Conservation (phyloP, 2,113 vertebrate species). For the Zosterops borbonicus region DNA sequence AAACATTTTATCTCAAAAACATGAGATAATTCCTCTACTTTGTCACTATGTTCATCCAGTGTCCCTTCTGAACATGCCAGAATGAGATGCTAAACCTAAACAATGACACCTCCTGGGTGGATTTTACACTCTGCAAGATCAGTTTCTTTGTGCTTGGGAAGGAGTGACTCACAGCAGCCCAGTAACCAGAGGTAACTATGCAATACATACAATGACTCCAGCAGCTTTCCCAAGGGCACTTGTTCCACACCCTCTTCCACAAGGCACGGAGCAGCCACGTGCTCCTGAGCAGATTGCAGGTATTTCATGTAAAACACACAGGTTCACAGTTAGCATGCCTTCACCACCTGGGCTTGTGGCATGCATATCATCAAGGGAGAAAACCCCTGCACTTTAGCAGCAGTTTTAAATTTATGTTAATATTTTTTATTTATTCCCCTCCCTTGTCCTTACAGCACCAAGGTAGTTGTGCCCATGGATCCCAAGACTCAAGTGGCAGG, state of each 20-base stretch:
- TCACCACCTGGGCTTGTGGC: not conserved
- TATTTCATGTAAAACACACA: not conserved
- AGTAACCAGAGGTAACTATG: not conserved
- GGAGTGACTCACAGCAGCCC: conserved; percentile 2
- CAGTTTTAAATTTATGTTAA: not conserved
- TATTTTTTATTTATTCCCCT: not conserved
- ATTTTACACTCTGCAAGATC: not conserved
- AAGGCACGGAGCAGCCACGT: not conserved
- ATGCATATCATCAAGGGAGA: not conserved
- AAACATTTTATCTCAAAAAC: not conserved
- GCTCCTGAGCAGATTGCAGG: not conserved
- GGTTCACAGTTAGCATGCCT: not conserved
- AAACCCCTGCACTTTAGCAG: not conserved
- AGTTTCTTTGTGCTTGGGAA: not conserved
- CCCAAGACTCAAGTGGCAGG: not conserved
- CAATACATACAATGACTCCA: not conserved
- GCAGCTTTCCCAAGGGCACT: not conserved
- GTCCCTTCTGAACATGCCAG: not conserved
- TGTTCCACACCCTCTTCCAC: conserved; percentile 1
- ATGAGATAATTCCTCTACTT: not conserved
- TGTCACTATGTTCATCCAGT: not conserved
- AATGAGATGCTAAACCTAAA: not conserved
- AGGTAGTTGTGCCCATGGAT: not conserved
- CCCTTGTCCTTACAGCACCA: not conserved
- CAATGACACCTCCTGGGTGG: not conserved